Evolutionary conservation across 1,140 invertebrate species (phyloP), one percentile per base, ranked within the genome.

Genomic region (Musca vetustissima): DNA sequence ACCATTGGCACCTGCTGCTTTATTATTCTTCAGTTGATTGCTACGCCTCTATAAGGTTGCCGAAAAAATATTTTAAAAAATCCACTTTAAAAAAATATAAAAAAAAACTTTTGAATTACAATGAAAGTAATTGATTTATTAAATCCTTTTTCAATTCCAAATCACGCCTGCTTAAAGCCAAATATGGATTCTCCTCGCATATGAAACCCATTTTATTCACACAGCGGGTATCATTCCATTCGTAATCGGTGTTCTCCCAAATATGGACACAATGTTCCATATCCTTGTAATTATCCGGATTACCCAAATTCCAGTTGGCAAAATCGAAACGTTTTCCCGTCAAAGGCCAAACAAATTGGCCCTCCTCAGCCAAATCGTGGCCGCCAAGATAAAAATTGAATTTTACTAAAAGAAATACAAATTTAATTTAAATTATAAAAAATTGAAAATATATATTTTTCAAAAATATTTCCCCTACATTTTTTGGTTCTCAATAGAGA

Each of bases 311-410:
- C 55, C 55, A 59, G 13, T 59, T 59, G n/a, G 25, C 28, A 28
- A 59, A 59, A 9, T 59, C 55, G 32, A 59, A 59, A 32, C 25
- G 24, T 59, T 59, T 59, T n/a, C 55, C 55, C 1, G 55, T 59
- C 15, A 28, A 4, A 15, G 25, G 28, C 55, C 55, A 59, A 8
- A 59, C 24, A n/a, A 59, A 59, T 6, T 1, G n/a, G 6, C 55
- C 55, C 7, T 32, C 24, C 8, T 59, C 17, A 15, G 24, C 25
- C 25, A 59, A 32, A n/a, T 59, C 55, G 32, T 59, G 25, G 55
- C 55, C 55, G 8, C 55, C 55, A 13, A 43, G 4, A 11, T 8
- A 43, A 2, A 43, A 13, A 43, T 43, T 43, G 11, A 43, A 9
- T 43, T 43, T 43, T 11, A 43, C 36, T 43, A n/a, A n/a, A n/a